Evolutionary conservation across 1,140 invertebrate species (phyloP).

Genomic region (Sinella curviseta): DNA sequence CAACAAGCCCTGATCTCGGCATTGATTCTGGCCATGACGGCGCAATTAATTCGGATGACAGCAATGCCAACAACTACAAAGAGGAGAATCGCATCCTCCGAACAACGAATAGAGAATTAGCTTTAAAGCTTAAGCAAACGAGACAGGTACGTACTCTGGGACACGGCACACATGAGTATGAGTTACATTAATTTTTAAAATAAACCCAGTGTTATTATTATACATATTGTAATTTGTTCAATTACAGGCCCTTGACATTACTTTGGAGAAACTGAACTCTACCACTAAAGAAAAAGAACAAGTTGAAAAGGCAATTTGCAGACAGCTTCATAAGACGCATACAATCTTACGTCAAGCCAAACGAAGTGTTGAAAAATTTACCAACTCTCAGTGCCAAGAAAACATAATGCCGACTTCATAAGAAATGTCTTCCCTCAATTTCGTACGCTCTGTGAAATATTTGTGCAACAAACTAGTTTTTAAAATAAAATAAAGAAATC

Average conservation of each 20-base stretch:
- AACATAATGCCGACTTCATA: slow-evolving; percentile 30
- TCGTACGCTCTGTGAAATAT: not conserved
- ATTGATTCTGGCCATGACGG: slow-evolving; percentile 46
- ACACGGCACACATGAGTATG: not conserved
- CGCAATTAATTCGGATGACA: slow-evolving; percentile 33
- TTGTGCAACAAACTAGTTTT: not conserved
- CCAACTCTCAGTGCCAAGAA: slow-evolving; percentile 33
- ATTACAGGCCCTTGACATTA: slow-evolving; percentile 39
- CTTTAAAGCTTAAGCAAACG: slow-evolving; percentile 40
- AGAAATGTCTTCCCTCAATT: not conserved
- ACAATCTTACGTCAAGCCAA: slow-evolving; percentile 43
- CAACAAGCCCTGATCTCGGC: slow-evolving; percentile 44
- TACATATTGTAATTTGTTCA: not conserved
- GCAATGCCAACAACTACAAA: slow-evolving; percentile 16
- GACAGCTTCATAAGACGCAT: slow-evolving; percentile 46
- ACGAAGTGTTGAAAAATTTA: slow-evolving; percentile 41
- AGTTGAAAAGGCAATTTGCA: slow-evolving; percentile 46
- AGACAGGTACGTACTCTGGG: slow-evolving; percentile 37
- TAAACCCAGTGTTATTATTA: not conserved
- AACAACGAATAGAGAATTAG: slow-evolving; percentile 34
- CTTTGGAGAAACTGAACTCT: slow-evolving; percentile 34
- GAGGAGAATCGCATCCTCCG: slow-evolving; percentile 35
- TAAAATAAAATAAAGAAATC: not conserved
- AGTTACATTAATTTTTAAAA: not conserved
- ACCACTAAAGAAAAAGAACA: slow-evolving; percentile 44